Conservation (phyloP, 2,113 vertebrate species). For the Sinocyclocheilus anshuiensis region DNA sequence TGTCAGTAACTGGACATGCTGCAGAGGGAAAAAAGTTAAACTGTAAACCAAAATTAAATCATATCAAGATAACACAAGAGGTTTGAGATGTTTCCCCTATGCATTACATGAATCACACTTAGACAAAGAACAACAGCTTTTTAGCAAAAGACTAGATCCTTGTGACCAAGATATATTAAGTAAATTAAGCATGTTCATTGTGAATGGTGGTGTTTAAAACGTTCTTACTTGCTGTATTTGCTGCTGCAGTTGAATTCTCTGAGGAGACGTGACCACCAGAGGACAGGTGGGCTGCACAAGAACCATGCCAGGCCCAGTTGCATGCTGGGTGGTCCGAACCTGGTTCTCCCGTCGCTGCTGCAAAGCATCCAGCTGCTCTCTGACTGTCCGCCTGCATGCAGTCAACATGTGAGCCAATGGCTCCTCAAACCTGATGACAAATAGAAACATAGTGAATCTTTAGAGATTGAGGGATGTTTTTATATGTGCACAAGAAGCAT, state of each 20-base stretch:
- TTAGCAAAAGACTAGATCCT: background rate
- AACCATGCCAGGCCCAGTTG: background rate
- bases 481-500: background rate
- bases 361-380: slow-evolving; percentile 82
- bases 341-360: slow-evolving; percentile 80
- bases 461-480: background rate
- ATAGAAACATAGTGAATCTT: background rate
- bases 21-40: slow-evolving; percentile 34
- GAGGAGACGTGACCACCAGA: slow-evolving; percentile 58
- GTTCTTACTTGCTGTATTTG: slow-evolving; percentile 89
- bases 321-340: slow-evolving; percentile 54
- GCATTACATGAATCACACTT: background rate
- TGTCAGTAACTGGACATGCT: slow-evolving; percentile 92
- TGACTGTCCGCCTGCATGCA: slow-evolving; percentile 79
- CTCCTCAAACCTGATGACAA: slow-evolving; percentile 83
- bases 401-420: slow-evolving; percentile 85
- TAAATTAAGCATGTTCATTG: background rate
- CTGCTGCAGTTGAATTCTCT: slow-evolving; percentile 85
- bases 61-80: background rate
- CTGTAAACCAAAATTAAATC: background rate
- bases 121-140: background rate
- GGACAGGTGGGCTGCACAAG: slow-evolving; percentile 37
- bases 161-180: background rate
- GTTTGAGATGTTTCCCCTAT: too few species aligned
- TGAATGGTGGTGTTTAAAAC: background rate